Evolutionary conservation across 2,113 vertebrate species (phyloP).

Genomic region (Brachionichthys hirsutus): DNA sequence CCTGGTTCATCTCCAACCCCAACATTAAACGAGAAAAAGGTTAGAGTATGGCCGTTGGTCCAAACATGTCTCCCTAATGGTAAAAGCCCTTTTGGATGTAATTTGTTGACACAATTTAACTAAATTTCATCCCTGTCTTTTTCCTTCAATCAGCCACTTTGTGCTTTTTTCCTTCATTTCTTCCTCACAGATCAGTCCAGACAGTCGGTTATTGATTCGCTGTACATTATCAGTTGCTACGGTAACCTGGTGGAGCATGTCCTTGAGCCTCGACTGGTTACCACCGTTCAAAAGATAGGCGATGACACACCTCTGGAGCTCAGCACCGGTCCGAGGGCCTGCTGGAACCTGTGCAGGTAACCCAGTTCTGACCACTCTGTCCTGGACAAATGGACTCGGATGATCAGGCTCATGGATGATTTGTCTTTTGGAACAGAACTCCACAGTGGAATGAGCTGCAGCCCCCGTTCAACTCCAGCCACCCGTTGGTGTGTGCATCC

Average conservation of each 20-base stretch:
- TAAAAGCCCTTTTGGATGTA: not conserved
- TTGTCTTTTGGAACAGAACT: constrained; percentile 81
- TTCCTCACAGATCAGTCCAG: constrained; percentile 86
- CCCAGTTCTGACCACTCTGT: not conserved
- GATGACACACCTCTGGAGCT: constrained; percentile 96
- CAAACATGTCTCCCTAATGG: not conserved
- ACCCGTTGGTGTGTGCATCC: constrained; percentile 91
- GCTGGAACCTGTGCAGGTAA: constrained; percentile 93
- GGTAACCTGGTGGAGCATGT: constrained; percentile 95
- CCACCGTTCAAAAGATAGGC: constrained; percentile 90
- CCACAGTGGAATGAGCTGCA: constrained; percentile 98
- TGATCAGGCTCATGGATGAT: constrained; percentile 8
- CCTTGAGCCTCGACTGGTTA: constrained; percentile 91
- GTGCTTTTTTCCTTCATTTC: not conserved
- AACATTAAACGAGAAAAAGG: constrained; percentile 97
- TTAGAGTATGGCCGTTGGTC: constrained; percentile 52
- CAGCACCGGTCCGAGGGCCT: constrained; percentile 89
- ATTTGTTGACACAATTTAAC: no score
- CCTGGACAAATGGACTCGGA: not conserved
- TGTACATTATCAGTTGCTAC: constrained; percentile 95
- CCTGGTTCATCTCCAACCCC: constrained; percentile 95
- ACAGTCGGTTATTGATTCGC: constrained; percentile 90
- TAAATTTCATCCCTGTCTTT: no score
- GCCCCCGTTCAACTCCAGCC: constrained; percentile 94
- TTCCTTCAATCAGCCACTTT: not conserved